Evolutionary conservation across 2,888 invertebrate species (phyloP).

Genomic region (Microctonus brassicae): DNA sequence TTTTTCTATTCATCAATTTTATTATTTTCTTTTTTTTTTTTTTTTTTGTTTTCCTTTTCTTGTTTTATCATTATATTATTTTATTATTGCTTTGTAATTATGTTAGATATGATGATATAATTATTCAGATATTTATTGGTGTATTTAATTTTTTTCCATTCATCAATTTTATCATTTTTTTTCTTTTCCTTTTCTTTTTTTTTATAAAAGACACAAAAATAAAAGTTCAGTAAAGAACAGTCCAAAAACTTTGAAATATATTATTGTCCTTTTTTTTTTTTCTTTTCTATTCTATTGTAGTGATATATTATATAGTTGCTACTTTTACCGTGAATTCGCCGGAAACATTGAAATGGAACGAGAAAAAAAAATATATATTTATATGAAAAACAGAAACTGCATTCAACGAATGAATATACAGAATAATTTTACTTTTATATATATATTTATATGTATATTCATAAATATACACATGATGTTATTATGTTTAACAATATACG

Average conservation of each 20-base stretch:
- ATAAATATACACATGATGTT: background rate
- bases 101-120: background rate
- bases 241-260: background rate
- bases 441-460: background rate
- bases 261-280: background rate
- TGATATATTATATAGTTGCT: background rate
- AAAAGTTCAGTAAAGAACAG: too few species aligned
- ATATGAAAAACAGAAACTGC: background rate
- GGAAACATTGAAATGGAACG: conserved; percentile 3
- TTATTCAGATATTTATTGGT: too few species aligned
- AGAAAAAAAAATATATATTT: too few species aligned
- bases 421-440: conserved; percentile 2
- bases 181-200: background rate
- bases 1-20: too few species aligned
- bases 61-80: too few species aligned
- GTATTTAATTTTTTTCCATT: too few species aligned
- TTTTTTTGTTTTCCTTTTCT: too few species aligned
- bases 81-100: background rate
- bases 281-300: background rate
- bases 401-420: background rate
- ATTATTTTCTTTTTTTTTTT: too few species aligned
- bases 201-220: too few species aligned
- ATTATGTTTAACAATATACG: too few species aligned
- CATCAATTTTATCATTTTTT: background rate
- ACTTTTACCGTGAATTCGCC: too few species aligned